Evolutionary conservation across 35 echinoderm and acorn worm genomes (phyloP).

Genomic region (Anneissia japonica): DNA sequence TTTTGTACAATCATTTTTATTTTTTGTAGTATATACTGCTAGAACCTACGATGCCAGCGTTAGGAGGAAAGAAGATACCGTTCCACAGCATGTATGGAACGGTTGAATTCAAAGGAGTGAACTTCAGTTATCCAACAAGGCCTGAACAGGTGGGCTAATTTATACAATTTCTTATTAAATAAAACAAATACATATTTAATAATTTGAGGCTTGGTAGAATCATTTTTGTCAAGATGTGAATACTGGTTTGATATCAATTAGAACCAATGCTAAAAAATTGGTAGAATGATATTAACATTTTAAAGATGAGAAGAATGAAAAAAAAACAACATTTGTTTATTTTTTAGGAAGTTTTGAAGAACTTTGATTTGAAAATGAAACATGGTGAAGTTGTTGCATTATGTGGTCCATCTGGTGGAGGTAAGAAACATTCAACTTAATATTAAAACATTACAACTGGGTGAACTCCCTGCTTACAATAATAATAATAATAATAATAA

Average conservation of each 20-base stretch:
- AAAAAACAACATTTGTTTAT: neutral
- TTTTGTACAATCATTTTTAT: conserved; percentile 10
- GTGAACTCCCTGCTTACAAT: too few species aligned
- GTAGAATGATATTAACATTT: neutral
- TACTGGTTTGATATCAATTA: too few species aligned
- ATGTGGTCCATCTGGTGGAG: conserved; percentile 83
- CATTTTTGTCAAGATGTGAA: too few species aligned
- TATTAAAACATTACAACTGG: neutral
- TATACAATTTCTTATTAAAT: too few species aligned
- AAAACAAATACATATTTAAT: too few species aligned
- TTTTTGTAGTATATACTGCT: conserved; percentile 68
- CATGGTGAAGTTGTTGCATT: conserved; percentile 72
- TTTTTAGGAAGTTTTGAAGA: conserved; percentile 56
- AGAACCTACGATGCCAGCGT: conserved; percentile 48
- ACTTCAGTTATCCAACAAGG: conserved; percentile 84
- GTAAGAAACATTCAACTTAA: conserved; percentile 20
- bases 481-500: too few species aligned
- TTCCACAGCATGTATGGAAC: conserved; percentile 80
- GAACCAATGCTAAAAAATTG: neutral
- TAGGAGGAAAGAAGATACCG: conserved; percentile 69
- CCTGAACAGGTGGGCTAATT: conserved; percentile 83
- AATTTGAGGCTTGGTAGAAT: too few species aligned
- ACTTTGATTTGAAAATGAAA: conserved; percentile 63
- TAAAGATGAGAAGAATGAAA: neutral
- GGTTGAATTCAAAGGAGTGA: conserved; percentile 69